Evolutionary conservation across 2,888 invertebrate genomes (phyloP).

Genomic region (Crioceris asparagi): DNA sequence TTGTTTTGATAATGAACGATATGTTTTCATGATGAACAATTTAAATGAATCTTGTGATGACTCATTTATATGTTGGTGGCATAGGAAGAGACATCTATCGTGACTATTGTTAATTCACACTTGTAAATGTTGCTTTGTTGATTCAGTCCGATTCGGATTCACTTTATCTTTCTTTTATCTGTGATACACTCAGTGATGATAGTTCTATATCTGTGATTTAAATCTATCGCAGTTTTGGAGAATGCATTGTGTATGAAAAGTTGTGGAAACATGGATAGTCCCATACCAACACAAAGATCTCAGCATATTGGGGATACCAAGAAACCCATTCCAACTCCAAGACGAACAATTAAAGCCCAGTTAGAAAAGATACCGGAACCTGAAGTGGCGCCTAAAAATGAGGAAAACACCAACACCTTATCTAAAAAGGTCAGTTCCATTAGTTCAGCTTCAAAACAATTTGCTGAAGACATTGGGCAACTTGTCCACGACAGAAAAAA

Average conservation of each 20-base stretch:
- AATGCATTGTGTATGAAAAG: not conserved
- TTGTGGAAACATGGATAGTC: conserved; percentile 24
- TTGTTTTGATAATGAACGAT: too few relatives aligned
- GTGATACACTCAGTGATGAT: too few relatives aligned
- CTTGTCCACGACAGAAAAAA: conserved; percentile 46
- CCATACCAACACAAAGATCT: conserved; percentile 27
- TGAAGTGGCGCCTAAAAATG: conserved; percentile 3
- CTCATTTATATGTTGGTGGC: too few relatives aligned
- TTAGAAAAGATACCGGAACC: conserved; percentile 24
- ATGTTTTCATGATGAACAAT: too few relatives aligned
- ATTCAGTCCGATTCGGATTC: too few relatives aligned
- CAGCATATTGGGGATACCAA: conserved; percentile 33
- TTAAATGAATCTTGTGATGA: too few relatives aligned
- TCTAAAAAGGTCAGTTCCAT: conserved; percentile 33
- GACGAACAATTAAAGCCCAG: conserved; percentile 36
- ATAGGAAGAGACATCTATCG: too few relatives aligned
- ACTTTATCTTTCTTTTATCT: too few relatives aligned
- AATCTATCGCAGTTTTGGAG: too few relatives aligned
- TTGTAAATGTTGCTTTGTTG: too few relatives aligned
- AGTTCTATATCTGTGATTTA: too few relatives aligned
- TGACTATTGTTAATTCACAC: too few relatives aligned
- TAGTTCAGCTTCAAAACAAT: conserved; percentile 46
- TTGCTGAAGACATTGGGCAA: conserved; percentile 43
- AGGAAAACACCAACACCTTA: conserved; percentile 27
- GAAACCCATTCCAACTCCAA: conserved; percentile 46